Evolutionary conservation across 2,797 vertebrate species (phyloP), one percentile per base, ranked within the genome.

Genomic region (Falco novaeseelandiae): DNA sequence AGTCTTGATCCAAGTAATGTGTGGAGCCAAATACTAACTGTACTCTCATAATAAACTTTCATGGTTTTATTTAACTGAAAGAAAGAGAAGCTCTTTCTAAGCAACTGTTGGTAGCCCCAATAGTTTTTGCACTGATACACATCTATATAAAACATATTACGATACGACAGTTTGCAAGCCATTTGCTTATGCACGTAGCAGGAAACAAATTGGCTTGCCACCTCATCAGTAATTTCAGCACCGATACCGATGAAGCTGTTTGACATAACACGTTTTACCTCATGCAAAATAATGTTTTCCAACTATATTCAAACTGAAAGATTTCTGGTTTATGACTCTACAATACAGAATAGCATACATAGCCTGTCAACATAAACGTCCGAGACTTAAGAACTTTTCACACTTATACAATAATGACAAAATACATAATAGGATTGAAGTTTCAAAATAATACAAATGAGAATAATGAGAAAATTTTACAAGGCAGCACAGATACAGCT

Each of bases 191-290:
- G 14, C 26, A 40, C 0, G 0, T 5, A 13, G 26, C 61, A 63
- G 34, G 12, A 73, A 72, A 67, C 23, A 62, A 77, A 59, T 8
- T 25, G 12, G 2, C 7, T 11, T 80, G 22, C 14, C 29, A 83
- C 6, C 29, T 78, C 29, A 46, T 59, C 70, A 25, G 7, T 16
- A 58, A 66, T 52, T 59, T 80, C 63, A 83, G 4, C 19, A 46
- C 6, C 15, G 15, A n/a, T 18, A 66, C 6, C 42, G n/a, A 83
- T 29, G 19, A 76, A 83, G 26, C 30, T 44, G 16, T 51, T 58
- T 36, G 17, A 88, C 29, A 57, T 26, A 0, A 63, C 0, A 0
- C 7, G n/a, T 63, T 83, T 55, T 36, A 10, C 65, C 18, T 34
- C 23, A 65, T 1, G 2, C 27, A 65, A 76, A 89, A 89, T 5